These are phyloP conservation scores for Agrypnus murinus DNA, from an alignment of 2,888 invertebrate genomes.

Conservation along the genomic window DNA sequence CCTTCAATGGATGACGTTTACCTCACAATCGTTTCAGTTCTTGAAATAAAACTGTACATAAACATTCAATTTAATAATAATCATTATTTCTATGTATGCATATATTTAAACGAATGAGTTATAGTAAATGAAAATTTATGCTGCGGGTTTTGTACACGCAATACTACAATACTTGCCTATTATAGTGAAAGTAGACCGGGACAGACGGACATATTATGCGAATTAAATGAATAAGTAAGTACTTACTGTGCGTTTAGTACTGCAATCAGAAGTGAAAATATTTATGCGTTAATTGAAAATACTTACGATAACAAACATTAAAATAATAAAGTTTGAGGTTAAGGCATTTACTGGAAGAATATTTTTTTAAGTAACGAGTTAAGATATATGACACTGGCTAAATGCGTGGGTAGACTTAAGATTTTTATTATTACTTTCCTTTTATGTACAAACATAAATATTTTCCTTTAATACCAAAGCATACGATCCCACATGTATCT, in stretches of 20 bases:
- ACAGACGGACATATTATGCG: background rate
- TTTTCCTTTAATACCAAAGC: too few relatives aligned
- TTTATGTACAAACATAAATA: too few relatives aligned
- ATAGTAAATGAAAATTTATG: conserved; percentile 10
- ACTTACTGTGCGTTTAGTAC: background rate
- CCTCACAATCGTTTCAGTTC: conserved; percentile 14
- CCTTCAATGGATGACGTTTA: conserved; percentile 11
- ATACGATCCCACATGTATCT: too few relatives aligned
- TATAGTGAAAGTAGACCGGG: conserved; percentile 34
- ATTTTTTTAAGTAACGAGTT: too few relatives aligned
- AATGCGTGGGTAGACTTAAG: too few relatives aligned
- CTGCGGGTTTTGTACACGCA: conserved; percentile 23
- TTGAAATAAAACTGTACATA: conserved; percentile 35
- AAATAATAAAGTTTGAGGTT: too few relatives aligned
- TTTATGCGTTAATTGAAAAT: too few relatives aligned
- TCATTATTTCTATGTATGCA: conserved; percentile 24
- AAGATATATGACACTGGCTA: too few relatives aligned
- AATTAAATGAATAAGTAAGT: background rate
- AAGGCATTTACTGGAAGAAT: background rate
- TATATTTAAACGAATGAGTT: conserved; percentile 27
- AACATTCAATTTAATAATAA: conserved; percentile 35
- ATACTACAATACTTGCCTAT: conserved; percentile 4
- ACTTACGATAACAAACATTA: too few relatives aligned
- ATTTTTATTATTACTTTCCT: too few relatives aligned
- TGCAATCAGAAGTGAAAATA: background rate